These are phyloP conservation scores for Hipposideros larvatus DNA, from an alignment of 2,797 vertebrate species.

Conservation along the genomic window DNA sequence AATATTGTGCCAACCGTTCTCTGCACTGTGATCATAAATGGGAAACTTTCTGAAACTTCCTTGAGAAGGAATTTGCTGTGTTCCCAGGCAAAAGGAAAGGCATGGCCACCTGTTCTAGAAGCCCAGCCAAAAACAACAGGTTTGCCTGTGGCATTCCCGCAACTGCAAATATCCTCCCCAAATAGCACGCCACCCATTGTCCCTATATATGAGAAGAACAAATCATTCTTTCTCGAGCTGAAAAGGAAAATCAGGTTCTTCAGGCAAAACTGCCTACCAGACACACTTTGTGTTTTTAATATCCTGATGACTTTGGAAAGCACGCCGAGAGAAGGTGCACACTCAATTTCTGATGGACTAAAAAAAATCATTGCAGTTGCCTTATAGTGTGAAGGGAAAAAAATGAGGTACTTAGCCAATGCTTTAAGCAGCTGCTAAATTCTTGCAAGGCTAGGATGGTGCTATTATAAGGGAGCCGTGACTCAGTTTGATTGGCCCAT, in stretches of 20 bases:
- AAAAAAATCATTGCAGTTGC: background rate
- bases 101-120: constrained; percentile 80
- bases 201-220: constrained; percentile 32
- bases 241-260: background rate
- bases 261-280: constrained; percentile 43
- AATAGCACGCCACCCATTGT: constrained; percentile 60
- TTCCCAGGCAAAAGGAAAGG: constrained; percentile 70
- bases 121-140: constrained; percentile 78
- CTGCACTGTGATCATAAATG: constrained; percentile 20
- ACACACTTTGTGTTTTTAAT: constrained; percentile 32
- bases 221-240: constrained; percentile 26
- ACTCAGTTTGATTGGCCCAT: constrained; percentile 45
- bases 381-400: background rate
- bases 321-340: background rate
- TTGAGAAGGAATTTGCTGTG: constrained; percentile 68
- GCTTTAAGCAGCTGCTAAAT: constrained; percentile 49
- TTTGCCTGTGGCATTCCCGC: constrained; percentile 66
- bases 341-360: background rate
- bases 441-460: background rate
- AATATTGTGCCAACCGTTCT: constrained; percentile 40
- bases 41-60: constrained; percentile 52
- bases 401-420: background rate
- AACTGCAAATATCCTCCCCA: constrained; percentile 52
- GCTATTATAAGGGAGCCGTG: constrained; percentile 24
- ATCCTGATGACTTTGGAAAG: constrained; percentile 15